These are phyloP conservation scores for Gryllus bimaculatus DNA, from an alignment of 1,140 invertebrate species.

Conservation along the genomic window DNA sequence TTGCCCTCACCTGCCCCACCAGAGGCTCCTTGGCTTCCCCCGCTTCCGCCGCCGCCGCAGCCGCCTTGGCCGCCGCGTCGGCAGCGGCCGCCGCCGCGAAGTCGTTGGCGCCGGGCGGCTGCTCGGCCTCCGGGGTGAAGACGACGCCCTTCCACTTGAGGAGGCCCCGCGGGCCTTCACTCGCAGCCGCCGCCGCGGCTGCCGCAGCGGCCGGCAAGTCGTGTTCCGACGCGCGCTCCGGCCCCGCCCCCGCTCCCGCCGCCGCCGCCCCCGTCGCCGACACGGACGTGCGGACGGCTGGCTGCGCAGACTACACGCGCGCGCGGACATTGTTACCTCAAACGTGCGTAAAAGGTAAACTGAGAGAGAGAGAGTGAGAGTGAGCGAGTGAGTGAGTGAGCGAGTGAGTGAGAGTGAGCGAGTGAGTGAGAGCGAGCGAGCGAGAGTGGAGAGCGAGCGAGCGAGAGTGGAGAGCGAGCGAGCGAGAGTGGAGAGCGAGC, in stretches of 20 bases:
- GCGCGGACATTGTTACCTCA: too few species aligned
- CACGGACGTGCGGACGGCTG: conserved; percentile 34
- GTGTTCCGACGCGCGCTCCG: conserved; percentile 28
- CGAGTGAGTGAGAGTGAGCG: too few species aligned
- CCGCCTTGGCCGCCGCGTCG: neutral
- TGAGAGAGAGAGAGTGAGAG: too few species aligned
- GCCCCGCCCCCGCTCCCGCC: conserved; percentile 22
- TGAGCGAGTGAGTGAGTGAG: too few species aligned
- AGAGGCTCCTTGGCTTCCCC: neutral
- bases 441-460: too few species aligned
- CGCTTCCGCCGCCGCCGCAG: too few species aligned
- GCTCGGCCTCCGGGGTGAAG: conserved; percentile 45
- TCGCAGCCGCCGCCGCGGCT: neutral
- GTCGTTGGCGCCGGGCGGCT: neutral
- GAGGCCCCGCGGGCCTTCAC: conserved; percentile 36
- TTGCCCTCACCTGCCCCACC: neutral
- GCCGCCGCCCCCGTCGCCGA: conserved; percentile 18
- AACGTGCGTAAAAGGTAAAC: too few species aligned
- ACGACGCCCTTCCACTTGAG: conserved; percentile 70
- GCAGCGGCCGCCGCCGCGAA: neutral
- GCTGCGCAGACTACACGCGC: conserved; percentile 46
- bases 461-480: too few species aligned
- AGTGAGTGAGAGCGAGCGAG: too few species aligned
- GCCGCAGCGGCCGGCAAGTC: conserved; percentile 26
- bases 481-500: too few species aligned